These are phyloP conservation scores for Laticauda laticaudata DNA, from an alignment of 2,113 vertebrate genomes.

Conservation along the genomic window DNA sequence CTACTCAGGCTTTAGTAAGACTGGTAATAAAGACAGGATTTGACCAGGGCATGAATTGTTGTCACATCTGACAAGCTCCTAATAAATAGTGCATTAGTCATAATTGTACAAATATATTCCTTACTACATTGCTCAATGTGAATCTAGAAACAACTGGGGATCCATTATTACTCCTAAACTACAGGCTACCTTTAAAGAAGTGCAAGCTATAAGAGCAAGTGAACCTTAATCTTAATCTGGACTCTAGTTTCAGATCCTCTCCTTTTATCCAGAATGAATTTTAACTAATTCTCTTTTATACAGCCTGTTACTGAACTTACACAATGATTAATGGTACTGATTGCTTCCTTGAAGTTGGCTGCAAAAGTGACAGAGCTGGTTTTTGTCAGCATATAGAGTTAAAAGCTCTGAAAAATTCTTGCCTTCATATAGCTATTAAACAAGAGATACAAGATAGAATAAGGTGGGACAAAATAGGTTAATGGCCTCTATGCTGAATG, in stretches of 20 bases:
- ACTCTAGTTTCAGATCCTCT: background rate
- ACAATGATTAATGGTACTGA: background rate
- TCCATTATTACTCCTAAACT: background rate
- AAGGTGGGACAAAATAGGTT: background rate
- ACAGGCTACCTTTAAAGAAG: background rate
- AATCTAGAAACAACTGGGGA: background rate
- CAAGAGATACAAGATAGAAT: background rate
- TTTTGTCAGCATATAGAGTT: background rate
- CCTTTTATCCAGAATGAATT: background rate
- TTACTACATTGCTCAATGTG: background rate
- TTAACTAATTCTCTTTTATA: background rate
- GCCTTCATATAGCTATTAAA: background rate
- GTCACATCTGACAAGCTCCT: background rate
- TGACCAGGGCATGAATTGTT: background rate
- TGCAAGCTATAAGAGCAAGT: background rate
- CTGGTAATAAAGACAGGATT: background rate
- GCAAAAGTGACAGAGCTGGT: background rate
- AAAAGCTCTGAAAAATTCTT: background rate
- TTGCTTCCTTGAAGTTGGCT: background rate
- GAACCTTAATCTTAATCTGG: background rate
- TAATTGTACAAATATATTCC: background rate
- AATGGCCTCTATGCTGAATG: background rate
- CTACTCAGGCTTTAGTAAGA: background rate
- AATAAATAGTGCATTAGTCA: background rate
- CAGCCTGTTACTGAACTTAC: background rate